These are phyloP conservation scores for Strongylocentrotus purpuratus DNA, from an alignment of 35 echinoderm and acorn worm genomes.

Conservation along the genomic window DNA sequence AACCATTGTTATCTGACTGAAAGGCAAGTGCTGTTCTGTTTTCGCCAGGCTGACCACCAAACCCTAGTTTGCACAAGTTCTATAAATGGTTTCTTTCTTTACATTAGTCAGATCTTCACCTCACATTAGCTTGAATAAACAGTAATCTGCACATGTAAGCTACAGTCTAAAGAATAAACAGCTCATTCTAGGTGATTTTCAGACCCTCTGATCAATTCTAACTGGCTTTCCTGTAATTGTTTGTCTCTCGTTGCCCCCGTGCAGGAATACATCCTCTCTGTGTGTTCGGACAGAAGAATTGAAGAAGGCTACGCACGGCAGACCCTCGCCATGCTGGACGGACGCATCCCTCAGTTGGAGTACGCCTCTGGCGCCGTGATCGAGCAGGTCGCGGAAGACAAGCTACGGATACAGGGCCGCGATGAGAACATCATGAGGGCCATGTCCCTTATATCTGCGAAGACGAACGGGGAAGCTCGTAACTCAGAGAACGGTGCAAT, in stretches of 20 bases:
- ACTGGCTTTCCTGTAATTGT: neutral
- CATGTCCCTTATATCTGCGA: slow-evolving; percentile 20
- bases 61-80: neutral
- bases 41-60: neutral
- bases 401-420: neutral
- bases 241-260: neutral
- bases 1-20: neutral
- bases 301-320: neutral
- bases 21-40: neutral
- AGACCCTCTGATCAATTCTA: slow-evolving; percentile 73
- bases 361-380: slow-evolving; percentile 33
- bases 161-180: too few species aligned
- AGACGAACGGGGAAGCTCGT: neutral
- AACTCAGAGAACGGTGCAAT: neutral
- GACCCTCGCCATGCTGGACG: slow-evolving; percentile 49
- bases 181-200: too few species aligned
- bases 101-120: too few species aligned
- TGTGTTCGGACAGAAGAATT: slow-evolving; percentile 32
- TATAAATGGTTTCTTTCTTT: too few species aligned
- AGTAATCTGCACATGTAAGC: too few species aligned
- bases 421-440: slow-evolving; percentile 41
- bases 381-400: neutral
- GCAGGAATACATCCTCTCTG: slow-evolving; percentile 63
- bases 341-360: neutral
- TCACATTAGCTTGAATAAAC: too few species aligned